Percentiles rank a stretch among this genome's conserved stretches.
Evolutionary conservation across 2,113 vertebrate species (phyloP).

Genomic region (Merops nubicus): DNA sequence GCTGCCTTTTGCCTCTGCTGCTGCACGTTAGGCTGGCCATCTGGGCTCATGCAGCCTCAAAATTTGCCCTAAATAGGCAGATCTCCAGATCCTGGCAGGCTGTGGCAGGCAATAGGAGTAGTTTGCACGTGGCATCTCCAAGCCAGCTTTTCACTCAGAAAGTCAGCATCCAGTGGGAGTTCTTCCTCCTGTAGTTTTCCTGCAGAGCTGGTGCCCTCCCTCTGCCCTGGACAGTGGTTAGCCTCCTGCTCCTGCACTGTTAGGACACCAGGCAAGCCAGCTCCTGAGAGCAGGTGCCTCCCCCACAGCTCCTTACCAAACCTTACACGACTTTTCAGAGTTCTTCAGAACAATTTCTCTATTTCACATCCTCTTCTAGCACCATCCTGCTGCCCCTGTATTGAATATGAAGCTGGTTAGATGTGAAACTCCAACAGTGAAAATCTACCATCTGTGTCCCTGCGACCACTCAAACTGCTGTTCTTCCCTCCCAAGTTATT

Average conservation of each 20-base stretch:
- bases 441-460: slow-evolving; percentile 73
- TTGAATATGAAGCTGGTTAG: slow-evolving; percentile 29
- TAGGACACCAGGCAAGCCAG: neutral
- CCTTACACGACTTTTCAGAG: neutral
- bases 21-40: neutral
- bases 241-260: rapidly evolving
- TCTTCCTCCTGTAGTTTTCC: neutral
- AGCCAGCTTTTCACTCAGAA: neutral
- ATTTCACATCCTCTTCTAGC: neutral
- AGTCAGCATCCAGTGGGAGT: neutral
- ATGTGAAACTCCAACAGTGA: slow-evolving; percentile 70
- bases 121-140: neutral
- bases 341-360: too few species aligned
- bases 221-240: neutral
- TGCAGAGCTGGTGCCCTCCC: neutral
- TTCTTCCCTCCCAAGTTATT: neutral
- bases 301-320: rapidly evolving
- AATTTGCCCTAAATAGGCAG: neutral
- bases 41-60: neutral
- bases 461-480: neutral
- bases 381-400: neutral
- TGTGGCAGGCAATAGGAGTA: neutral
- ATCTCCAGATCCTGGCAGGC: neutral
- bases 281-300: neutral
- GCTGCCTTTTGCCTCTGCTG: neutral